Conservation (phyloP, 1,140 invertebrate genomes). For the Dinoponera quadriceps region DNA sequence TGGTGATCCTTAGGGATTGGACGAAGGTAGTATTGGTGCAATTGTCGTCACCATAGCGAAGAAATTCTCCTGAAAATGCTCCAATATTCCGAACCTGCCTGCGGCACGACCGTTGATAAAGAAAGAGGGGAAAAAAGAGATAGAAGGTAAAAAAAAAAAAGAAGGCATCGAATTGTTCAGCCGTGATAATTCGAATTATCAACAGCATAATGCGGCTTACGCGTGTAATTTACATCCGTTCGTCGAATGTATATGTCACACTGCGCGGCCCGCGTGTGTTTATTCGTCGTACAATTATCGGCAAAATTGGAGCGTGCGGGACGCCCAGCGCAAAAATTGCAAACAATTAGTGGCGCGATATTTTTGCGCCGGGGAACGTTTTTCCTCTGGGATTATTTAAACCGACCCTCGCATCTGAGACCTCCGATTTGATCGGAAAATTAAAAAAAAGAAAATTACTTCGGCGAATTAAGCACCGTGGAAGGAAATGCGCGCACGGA, state of each 20-base stretch:
- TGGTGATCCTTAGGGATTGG: slow-evolving; percentile 46
- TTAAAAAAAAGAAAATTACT: slow-evolving; percentile 5
- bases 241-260: not conserved
- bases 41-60: slow-evolving; percentile 51
- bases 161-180: not conserved
- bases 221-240: slow-evolving; percentile 29
- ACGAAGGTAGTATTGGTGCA: slow-evolving; percentile 39
- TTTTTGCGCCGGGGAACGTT: not conserved
- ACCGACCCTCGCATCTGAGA: not conserved
- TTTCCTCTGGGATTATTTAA: slow-evolving; percentile 18
- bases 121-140: no score
- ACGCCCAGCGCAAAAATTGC: not conserved
- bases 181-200: slow-evolving; percentile 36
- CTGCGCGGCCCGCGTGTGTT: not conserved
- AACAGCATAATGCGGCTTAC: slow-evolving; percentile 18
- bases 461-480: not conserved
- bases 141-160: no score
- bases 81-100: slow-evolving; percentile 40
- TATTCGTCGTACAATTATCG: slow-evolving; percentile 6
- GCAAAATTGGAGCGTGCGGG: not conserved
- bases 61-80: slow-evolving; percentile 55
- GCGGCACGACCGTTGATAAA: slow-evolving; percentile 25
- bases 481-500: slow-evolving; percentile 5
- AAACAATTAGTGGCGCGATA: not conserved
- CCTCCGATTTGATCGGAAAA: not conserved